These are phyloP conservation scores for Flexamia atlantica DNA, from an alignment of 2,888 invertebrate genomes.

Conservation along the genomic window DNA sequence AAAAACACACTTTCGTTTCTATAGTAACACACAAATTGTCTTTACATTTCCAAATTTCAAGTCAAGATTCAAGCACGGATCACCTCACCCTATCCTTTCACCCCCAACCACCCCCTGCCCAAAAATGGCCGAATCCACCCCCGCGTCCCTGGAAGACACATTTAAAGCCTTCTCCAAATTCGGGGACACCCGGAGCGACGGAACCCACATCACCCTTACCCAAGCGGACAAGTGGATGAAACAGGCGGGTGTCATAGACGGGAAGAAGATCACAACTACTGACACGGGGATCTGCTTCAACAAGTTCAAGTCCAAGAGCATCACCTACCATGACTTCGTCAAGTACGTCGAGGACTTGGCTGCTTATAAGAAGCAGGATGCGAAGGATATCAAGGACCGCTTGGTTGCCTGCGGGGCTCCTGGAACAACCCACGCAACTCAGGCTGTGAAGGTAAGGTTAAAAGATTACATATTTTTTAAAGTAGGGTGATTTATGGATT, in stretches of 20 bases:
- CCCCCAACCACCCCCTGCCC: neutral
- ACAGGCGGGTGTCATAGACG: slow-evolving; percentile 90
- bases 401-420: slow-evolving; percentile 89
- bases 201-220: slow-evolving; percentile 84
- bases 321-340: slow-evolving; percentile 82
- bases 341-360: slow-evolving; percentile 92
- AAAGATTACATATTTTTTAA: no score
- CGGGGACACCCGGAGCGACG: slow-evolving; percentile 91
- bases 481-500: no score
- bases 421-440: slow-evolving; percentile 74
- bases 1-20: no score
- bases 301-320: slow-evolving; percentile 84
- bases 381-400: slow-evolving; percentile 88
- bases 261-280: slow-evolving; percentile 88
- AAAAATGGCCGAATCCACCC: neutral
- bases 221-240: slow-evolving; percentile 98
- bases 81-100: no score
- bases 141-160: neutral
- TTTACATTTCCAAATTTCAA: no score
- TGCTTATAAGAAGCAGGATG: slow-evolving; percentile 88
- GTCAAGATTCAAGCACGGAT: no score
- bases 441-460: slow-evolving; percentile 41
- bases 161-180: slow-evolving; percentile 84
- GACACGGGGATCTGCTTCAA: slow-evolving; percentile 95
- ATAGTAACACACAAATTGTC: no score